Conservation (phyloP, 2,113 vertebrate genomes). For the Nycticebus coucang region DNA sequence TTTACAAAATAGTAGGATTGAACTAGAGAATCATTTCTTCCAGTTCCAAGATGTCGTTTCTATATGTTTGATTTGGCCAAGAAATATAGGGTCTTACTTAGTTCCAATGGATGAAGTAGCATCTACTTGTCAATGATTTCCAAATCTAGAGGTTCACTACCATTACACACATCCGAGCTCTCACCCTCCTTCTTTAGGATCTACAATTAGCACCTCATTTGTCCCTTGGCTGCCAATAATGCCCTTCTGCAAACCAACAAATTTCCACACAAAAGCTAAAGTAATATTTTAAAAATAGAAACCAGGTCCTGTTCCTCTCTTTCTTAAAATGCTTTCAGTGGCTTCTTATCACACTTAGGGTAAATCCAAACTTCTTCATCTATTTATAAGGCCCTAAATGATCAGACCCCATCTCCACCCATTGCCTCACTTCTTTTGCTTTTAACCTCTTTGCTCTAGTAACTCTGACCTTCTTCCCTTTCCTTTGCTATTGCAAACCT, state of each 20-base stretch:
- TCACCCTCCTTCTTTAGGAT: background rate
- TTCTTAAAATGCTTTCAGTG: background rate
- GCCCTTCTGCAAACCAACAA: background rate
- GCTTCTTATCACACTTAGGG: background rate
- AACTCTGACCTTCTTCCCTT: background rate
- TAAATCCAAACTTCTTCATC: background rate
- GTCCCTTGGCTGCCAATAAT: background rate
- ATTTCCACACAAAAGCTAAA: background rate
- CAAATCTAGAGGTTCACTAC: background rate
- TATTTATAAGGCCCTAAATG: background rate
- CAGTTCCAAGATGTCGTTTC: background rate
- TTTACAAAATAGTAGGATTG: background rate
- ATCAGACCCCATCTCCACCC: background rate
- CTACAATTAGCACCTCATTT: background rate
- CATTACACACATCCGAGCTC: background rate
- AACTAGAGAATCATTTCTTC: background rate
- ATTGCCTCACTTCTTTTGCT: background rate
- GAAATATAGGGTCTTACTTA: background rate
- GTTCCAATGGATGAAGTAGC: background rate
- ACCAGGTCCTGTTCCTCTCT: background rate
- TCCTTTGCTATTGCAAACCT: background rate
- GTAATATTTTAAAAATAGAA: background rate
- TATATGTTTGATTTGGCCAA: background rate
- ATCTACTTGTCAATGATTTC: background rate
- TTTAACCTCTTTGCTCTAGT: background rate